Percentiles rank a stretch among this genome's conserved stretches.
phyloP scores from a whole-genome alignment of 2,888 invertebrate species.

The Anarsia innoxiella region DNA sequence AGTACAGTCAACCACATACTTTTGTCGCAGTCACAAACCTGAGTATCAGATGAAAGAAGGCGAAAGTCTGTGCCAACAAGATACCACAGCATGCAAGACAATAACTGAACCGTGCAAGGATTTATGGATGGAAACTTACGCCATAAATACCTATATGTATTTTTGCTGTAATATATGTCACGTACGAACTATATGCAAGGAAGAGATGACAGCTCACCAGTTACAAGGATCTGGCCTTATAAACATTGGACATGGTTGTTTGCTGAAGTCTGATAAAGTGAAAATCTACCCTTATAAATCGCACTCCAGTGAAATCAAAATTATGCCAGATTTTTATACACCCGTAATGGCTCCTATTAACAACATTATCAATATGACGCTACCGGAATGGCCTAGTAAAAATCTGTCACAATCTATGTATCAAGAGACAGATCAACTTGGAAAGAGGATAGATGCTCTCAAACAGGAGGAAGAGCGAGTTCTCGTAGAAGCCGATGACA shows the following conservation, averaged over 20 bases:
- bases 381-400: neutral
- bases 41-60: constrained; percentile 9
- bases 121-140: constrained; percentile 1
- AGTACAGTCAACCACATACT: neutral
- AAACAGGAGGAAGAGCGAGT: no score
- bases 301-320: neutral
- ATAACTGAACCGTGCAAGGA: neutral
- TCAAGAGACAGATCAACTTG: neutral
- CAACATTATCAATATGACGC: constrained; percentile 3
- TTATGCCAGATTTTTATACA: neutral
- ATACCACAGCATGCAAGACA: constrained; percentile 4
- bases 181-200: constrained; percentile 10
- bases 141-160: constrained; percentile 11
- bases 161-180: constrained; percentile 11
- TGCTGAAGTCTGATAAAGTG: constrained; percentile 11
- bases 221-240: constrained; percentile 9
- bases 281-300: constrained; percentile 8
- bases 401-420: neutral
- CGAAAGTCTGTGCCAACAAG: constrained; percentile 8
- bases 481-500: neutral
- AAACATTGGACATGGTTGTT: constrained; percentile 9
- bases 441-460: neutral
- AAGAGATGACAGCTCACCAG: constrained; percentile 12
- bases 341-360: constrained; percentile 5
- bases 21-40: constrained; percentile 10